A percentile compares a stretch with the other conserved stretches of the same genome.
These are phyloP conservation scores for Nebria ingens DNA, from an alignment of 1,140 invertebrate species.

Conservation along the genomic window DNA sequence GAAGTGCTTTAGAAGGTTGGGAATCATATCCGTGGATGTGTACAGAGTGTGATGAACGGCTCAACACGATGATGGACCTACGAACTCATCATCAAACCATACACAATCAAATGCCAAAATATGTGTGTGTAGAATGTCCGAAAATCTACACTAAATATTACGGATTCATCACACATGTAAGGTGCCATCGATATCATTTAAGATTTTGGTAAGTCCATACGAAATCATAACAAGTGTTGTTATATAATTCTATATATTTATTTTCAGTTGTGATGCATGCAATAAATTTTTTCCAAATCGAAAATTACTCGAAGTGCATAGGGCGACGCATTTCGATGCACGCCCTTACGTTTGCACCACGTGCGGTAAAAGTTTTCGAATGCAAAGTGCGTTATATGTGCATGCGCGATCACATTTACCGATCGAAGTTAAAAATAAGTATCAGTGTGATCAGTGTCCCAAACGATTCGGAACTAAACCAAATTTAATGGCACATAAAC, in stretches of 20 bases:
- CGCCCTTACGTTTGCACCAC: slow-evolving; percentile 40
- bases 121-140: slow-evolving; percentile 45
- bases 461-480: slow-evolving; percentile 44
- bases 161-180: slow-evolving; percentile 45
- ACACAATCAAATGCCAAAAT: slow-evolving; percentile 43
- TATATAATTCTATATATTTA: not conserved
- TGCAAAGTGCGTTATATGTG: slow-evolving; percentile 43
- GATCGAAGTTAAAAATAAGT: slow-evolving; percentile 42
- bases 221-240: not conserved
- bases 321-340: slow-evolving; percentile 39
- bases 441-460: slow-evolving; percentile 45
- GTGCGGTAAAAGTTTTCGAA: slow-evolving; percentile 44
- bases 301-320: slow-evolving; percentile 36
- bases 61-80: slow-evolving; percentile 39
- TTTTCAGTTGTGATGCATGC: slow-evolving; percentile 41
- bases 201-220: slow-evolving; percentile 36
- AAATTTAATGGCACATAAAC: slow-evolving; percentile 46
- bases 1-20: slow-evolving; percentile 29
- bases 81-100: slow-evolving; percentile 40
- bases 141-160: slow-evolving; percentile 49
- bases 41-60: slow-evolving; percentile 41
- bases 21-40: slow-evolving; percentile 46
- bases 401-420: slow-evolving; percentile 44
- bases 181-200: slow-evolving; percentile 40
- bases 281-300: slow-evolving; percentile 40